Evolutionary conservation across 2,888 invertebrate species (phyloP), one percentile per base, ranked within the genome.

Genomic region (Synergus laeviventris): DNA sequence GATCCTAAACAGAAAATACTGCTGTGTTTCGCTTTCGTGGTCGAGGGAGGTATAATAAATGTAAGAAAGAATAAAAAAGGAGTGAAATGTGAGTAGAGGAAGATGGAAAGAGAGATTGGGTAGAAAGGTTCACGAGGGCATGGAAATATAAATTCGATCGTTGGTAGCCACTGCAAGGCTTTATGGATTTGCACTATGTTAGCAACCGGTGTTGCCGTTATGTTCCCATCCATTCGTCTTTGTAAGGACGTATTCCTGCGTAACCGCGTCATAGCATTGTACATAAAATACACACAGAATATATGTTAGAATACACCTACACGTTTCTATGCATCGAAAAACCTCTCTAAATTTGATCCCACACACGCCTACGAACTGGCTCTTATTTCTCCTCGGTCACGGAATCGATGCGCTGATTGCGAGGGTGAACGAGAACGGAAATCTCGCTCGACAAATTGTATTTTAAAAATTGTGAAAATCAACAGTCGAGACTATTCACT

Each of bases 351-450:
- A 36, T n/a, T 61, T 11, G n/a, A 61, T 61, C 36, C 62, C 36
- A 70, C 31, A 49, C 31, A 70, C 70, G 45, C 70, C 31, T 31
- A 36, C 70, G n/a, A 49, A 21, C 64, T 11, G 11, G 70, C 70
- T 70, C 70, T 49, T 70, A 70, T 70, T 70, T 49, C 31, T 70
- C 31, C 70, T 49, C 45, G 70, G 49, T 70, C 70, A 70, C 70
- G 70, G 70, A 70, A 70, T 70, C 70, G 70, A 70, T 70, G 70
- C 70, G 16, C 49, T 70, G 70, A 70, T 70, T 70, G 70, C 70
- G 70, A 70, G 70, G 24, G 11, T 14, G 45, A 66, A 42, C 24
- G 42, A 42, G 42, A 42, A 70, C 49, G 31, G 16, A 70, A 70
- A 70, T 70, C 70, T 42, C 49, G 49, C 70, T 70, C 70, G 70